Conservation (phyloP, 2,113 vertebrate species). For the Corythoichthys haematopterus region DNA sequence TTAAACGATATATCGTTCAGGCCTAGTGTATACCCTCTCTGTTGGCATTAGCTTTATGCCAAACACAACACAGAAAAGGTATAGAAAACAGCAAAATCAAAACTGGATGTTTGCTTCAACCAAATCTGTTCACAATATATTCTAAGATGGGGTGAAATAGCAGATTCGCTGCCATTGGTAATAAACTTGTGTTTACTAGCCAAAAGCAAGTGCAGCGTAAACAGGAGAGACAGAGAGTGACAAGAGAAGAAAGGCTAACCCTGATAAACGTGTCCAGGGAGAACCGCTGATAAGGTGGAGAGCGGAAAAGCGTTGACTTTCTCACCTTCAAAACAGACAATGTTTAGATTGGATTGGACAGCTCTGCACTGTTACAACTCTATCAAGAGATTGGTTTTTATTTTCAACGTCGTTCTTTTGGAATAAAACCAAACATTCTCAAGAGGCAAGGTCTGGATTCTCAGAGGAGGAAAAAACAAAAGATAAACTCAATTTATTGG, state of each 20-base stretch:
- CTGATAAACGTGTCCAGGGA: slow-evolving; percentile 51
- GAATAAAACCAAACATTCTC: slow-evolving; percentile 10
- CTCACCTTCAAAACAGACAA: slow-evolving; percentile 26
- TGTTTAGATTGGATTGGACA: slow-evolving; percentile 35
- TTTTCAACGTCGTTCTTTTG: slow-evolving; percentile 17
- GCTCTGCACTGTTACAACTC: slow-evolving; percentile 39
- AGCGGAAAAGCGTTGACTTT: slow-evolving; percentile 33
- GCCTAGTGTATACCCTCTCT: neutral
- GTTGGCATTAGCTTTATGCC: neutral
- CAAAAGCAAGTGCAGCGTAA: slow-evolving; percentile 45
- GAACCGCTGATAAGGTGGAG: slow-evolving; percentile 40
- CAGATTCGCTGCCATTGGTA: slow-evolving; percentile 38
- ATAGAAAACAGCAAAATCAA: neutral
- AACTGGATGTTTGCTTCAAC: neutral
- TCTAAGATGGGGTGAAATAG: slow-evolving; percentile 39
- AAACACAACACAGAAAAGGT: neutral
- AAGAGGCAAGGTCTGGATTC: slow-evolving; percentile 28
- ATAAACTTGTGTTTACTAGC: slow-evolving; percentile 51
- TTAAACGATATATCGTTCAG: too few species aligned
- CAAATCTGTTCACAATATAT: slow-evolving; percentile 17
- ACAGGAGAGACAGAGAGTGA: slow-evolving; percentile 26
- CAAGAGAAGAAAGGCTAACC: slow-evolving; percentile 40
- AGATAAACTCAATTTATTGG: slow-evolving; percentile 31
- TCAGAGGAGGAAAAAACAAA: slow-evolving; percentile 33
- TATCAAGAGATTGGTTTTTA: slow-evolving; percentile 12